Evolutionary conservation across 2,888 invertebrate genomes (phyloP).

Genomic region (Neoscelio sp.): DNA sequence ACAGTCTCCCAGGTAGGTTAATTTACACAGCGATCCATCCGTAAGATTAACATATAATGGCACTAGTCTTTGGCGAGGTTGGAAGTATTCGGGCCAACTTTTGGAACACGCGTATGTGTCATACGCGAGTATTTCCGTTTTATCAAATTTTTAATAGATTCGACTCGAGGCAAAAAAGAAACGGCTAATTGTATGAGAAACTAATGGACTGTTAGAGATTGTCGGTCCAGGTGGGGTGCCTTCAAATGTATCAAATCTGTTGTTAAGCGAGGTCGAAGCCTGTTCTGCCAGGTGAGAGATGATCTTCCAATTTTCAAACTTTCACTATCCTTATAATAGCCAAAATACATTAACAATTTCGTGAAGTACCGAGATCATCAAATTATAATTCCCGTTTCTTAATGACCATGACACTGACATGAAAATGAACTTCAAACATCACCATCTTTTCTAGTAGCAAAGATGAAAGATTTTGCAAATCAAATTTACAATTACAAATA

Average conservation of each 20-base stretch:
- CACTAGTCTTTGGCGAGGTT: slow-evolving; percentile 69
- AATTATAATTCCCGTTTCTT: too few relatives aligned
- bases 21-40: slow-evolving; percentile 73
- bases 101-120: slow-evolving; percentile 39
- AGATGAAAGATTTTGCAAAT: too few relatives aligned
- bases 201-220: slow-evolving; percentile 76
- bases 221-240: slow-evolving; percentile 75
- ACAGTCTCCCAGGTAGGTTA: slow-evolving; percentile 70
- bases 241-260: slow-evolving; percentile 75
- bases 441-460: too few relatives aligned
- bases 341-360: not conserved
- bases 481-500: too few relatives aligned
- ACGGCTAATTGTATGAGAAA: slow-evolving; percentile 27
- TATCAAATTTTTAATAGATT: too few relatives aligned
- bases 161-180: too few relatives aligned
- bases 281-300: slow-evolving; percentile 66
- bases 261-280: slow-evolving; percentile 73
- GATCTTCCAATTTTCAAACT: slow-evolving; percentile 67
- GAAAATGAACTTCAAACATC: too few relatives aligned
- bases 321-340: slow-evolving; percentile 71
- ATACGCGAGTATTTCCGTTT: slow-evolving; percentile 40
- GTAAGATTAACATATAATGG: slow-evolving; percentile 78
- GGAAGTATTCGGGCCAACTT: slow-evolving; percentile 59
- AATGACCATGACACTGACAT: too few relatives aligned
- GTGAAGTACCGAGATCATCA: too few relatives aligned